Base-by-base conservation (phyloP, 2,113 vertebrate species). In the Dicentrarchus labrax region DNA sequence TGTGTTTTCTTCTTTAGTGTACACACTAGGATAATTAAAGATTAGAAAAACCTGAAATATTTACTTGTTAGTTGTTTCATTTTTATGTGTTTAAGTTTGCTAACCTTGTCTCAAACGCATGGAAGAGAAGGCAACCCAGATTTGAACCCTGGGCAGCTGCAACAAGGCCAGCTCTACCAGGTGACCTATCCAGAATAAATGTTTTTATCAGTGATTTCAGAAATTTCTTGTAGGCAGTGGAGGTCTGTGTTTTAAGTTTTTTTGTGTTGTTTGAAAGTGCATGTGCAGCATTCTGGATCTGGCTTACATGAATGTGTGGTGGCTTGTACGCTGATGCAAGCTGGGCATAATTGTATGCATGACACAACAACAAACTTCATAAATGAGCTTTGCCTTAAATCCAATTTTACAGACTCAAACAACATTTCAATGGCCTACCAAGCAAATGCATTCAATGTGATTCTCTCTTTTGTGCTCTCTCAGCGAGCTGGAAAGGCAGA, bases 401-500 rank as follows among this genome's bases (percentile, higher is more conserved):
- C 22, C 54, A 5, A 6, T 50, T 62, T 36, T 47, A 41, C 17
- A 43, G n/a, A 36, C 17, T n/a, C 5, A 69, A 73, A 73, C 50
- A 64, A 30, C 21, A 6, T 47, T 13, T 17, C 53, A 51, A 82
- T 78, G 8, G 30, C 7, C 22, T n/a, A 56, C 50, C 39, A 54
- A 53, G 47, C 51, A 83, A 80, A 62, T 11, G 8, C 36, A 59
- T 72, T 72, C 30, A 75, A 13, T 69, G 22, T 41, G 71, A 86
- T 76, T 78, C 43, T 80, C 16, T 62, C 21, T n/a, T 82, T 69
- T 78, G 74, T 76, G 59, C 41, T 54, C 64, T 68, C 38, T 66
- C 17, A 30, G 62, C 83, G 76, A 51, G 79, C 41, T 76, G 57
- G 67, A 78, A 72, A 56, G 4, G 8, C 62, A 48, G 47, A 67